Percentiles rank a stretch among this genome's conserved stretches.
Conservation (phyloP, 2,113 vertebrate species). For the Lagenorhynchus albirostris region DNA sequence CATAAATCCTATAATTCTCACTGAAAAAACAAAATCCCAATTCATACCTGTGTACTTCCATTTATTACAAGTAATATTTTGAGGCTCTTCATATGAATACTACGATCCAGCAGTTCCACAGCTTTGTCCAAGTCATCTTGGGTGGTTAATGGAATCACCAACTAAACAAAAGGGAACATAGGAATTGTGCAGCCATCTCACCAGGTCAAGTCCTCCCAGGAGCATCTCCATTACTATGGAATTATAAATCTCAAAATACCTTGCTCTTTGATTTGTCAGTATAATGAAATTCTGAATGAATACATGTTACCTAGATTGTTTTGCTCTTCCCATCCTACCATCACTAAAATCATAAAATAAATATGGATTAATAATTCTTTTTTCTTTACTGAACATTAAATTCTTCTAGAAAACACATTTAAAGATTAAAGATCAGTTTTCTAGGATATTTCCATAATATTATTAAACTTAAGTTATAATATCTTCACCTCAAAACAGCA, state of each 20-base stretch:
- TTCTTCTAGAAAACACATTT: conserved; percentile 5
- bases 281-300: neutral
- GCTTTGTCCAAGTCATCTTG: conserved; percentile 99
- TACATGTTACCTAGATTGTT: neutral
- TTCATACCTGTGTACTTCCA: conserved; percentile 88
- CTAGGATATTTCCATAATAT: neutral
- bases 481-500: neutral
- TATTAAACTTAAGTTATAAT: conserved; percentile 34
- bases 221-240: neutral
- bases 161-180: conserved; percentile 76
- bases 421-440: conserved; percentile 36
- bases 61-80: conserved; percentile 95
- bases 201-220: neutral
- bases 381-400: conserved; percentile 15
- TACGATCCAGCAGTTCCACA: conserved; percentile 95
- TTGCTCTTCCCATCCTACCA: neutral
- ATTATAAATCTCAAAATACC: conserved; percentile 32
- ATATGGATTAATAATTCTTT: neutral
- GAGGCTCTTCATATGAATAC: conserved; percentile 98
- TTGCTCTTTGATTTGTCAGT: neutral
- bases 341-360: conserved; percentile 9
- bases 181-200: neutral
- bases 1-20: conserved; percentile 17
- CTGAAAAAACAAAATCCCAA: neutral
- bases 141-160: conserved; percentile 96